Percentiles rank a stretch among this genome's conserved stretches.
phyloP scores from a whole-genome alignment of 2,113 vertebrate genomes.

The Pluvialis apricaria region DNA sequence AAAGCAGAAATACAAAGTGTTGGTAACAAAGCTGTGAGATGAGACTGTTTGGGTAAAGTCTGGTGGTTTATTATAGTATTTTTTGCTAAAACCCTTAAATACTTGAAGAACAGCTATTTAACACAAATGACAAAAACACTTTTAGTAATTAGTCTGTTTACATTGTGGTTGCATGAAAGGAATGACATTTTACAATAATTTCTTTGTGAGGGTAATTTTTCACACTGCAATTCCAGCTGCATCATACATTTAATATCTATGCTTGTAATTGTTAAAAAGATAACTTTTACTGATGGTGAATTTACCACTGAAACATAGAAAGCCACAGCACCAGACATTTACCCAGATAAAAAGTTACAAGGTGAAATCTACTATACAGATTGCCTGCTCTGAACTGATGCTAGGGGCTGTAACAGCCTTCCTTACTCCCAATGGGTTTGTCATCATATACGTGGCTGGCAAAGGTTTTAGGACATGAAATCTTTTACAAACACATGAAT shows the following conservation, averaged over 20 bases:
- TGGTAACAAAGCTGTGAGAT: neutral
- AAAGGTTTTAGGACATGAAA: neutral
- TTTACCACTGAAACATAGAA: neutral
- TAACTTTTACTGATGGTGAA: neutral
- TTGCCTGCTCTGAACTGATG: neutral
- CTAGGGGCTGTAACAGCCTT: neutral
- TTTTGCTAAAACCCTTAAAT: neutral
- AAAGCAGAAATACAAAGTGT: neutral
- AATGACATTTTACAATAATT: neutral
- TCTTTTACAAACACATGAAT: neutral
- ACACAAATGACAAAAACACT: neutral
- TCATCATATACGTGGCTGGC: fast-evolving
- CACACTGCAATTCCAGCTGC: neutral
- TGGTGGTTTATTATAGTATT: fast-evolving
- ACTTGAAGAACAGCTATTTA: neutral
- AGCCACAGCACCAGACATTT: neutral
- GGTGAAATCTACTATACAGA: neutral
- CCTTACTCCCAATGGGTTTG: neutral
- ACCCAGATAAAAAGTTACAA: neutral
- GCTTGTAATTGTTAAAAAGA: neutral
- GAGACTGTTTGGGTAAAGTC: neutral
- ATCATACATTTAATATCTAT: neutral
- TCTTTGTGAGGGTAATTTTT: neutral
- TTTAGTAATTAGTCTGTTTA: neutral
- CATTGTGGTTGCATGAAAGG: neutral